A percentile compares a stretch with the other conserved stretches of the same genome.
Conservation (phyloP, 2,797 vertebrate species). For the Pangasius sanitwongsei region DNA sequence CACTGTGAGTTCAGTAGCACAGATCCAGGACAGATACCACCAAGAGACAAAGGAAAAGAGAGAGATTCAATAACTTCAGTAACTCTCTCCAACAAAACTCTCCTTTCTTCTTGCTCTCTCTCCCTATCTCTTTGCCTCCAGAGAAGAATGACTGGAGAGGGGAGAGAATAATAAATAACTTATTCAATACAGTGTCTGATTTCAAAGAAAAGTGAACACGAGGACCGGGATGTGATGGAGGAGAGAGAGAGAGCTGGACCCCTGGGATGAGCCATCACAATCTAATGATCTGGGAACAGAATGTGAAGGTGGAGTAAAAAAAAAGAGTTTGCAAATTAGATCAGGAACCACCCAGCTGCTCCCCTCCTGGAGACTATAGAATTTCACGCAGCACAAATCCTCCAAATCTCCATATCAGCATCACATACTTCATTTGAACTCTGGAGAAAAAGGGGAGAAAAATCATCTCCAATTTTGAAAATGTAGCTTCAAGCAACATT, state of each 20-base stretch:
- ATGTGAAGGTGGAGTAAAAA: conserved; percentile 46
- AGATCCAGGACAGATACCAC: conserved; percentile 46
- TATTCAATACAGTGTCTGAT: conserved; percentile 59
- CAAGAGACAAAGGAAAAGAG: conserved; percentile 53
- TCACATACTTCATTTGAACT: conserved; percentile 42
- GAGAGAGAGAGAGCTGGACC: conserved; percentile 47
- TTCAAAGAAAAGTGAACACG: conserved; percentile 61
- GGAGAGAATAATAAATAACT: conserved; percentile 60
- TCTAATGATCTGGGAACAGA: conserved; percentile 60
- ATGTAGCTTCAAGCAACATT: conserved; percentile 25
- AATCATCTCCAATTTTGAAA: conserved; percentile 40
- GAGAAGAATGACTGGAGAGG: conserved; percentile 46
- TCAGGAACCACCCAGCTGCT: conserved; percentile 57
- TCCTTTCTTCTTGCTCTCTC: conserved; percentile 46
- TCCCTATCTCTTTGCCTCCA: conserved; percentile 37
- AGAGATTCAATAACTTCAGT: conserved; percentile 49
- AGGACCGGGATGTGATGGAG: conserved; percentile 49
- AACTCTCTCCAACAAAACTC: conserved; percentile 49
- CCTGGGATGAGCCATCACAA: conserved; percentile 50
- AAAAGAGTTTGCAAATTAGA: conserved; percentile 59
- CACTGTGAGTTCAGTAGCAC: conserved; percentile 51
- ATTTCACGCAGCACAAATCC: conserved; percentile 55
- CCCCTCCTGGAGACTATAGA: conserved; percentile 56
- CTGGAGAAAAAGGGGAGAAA: conserved; percentile 31
- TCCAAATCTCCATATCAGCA: conserved; percentile 38